A percentile compares a stretch with the other conserved stretches of the same genome.
phyloP scores from a whole-genome alignment of 2,113 vertebrate species.

The Okapia johnstoni region DNA sequence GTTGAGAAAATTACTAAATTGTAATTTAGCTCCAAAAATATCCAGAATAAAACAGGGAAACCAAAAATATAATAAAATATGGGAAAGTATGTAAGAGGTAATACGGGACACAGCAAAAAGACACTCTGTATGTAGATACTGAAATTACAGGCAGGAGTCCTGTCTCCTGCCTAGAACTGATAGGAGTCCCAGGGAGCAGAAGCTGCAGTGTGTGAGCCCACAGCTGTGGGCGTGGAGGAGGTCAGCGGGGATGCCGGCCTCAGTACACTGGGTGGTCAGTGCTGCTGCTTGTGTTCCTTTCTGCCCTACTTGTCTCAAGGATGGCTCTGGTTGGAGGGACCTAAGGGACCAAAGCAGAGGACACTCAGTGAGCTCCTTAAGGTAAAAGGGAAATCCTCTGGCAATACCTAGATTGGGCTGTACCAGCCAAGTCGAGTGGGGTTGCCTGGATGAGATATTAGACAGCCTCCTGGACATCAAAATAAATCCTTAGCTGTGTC shows the following conservation, averaged over 20 bases:
- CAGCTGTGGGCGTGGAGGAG: not conserved
- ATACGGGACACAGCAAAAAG: not conserved
- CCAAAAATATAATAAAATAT: not conserved
- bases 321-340: not conserved
- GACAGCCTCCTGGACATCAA: not conserved
- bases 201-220: not conserved
- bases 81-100: not conserved
- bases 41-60: not conserved
- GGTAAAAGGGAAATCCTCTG: not conserved
- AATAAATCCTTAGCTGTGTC: not conserved
- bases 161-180: not conserved
- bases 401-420: not conserved
- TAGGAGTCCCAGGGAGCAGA: not conserved
- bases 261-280: not conserved
- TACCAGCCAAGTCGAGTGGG: not conserved
- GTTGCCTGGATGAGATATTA: not conserved
- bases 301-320: not conserved
- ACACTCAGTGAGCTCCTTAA: not conserved
- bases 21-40: not conserved
- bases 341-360: not conserved
- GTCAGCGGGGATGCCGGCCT: not conserved
- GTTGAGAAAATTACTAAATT: not conserved
- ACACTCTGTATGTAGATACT: not conserved
- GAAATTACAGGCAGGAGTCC: not conserved
- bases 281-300: not conserved